These are phyloP conservation scores for Phymanthus crucifer DNA, from an alignment of 92 coral and sea anemone genomes.

Conservation along the genomic window DNA sequence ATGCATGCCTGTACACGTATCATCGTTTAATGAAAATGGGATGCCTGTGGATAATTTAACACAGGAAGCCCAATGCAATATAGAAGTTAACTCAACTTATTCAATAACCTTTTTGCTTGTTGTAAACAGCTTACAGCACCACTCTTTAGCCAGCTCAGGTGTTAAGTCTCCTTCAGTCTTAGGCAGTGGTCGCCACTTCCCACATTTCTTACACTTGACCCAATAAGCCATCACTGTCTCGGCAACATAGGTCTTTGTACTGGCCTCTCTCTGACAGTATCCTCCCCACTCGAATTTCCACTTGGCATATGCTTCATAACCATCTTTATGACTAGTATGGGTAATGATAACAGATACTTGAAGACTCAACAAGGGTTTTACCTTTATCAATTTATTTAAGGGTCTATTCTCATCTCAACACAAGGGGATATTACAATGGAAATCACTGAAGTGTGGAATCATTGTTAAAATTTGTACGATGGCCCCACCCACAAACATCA, in stretches of 20 bases:
- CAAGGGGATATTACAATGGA: too few relatives aligned
- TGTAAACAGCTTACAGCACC: slow-evolving; percentile 62
- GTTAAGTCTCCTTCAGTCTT: slow-evolving; percentile 60
- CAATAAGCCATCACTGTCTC: slow-evolving; percentile 88
- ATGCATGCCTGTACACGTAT: too few relatives aligned
- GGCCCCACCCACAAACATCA: too few relatives aligned
- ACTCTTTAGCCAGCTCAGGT: slow-evolving; percentile 55
- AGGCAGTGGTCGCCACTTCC: slow-evolving; percentile 79
- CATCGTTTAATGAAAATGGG: not conserved
- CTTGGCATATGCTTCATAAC: slow-evolving; percentile 78
- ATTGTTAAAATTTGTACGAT: too few relatives aligned
- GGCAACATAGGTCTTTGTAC: slow-evolving; percentile 78
- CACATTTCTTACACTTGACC: slow-evolving; percentile 81
- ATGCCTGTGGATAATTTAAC: not conserved
- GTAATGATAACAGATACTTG: not conserved
- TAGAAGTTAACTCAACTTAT: not conserved
- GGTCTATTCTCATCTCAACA: too few relatives aligned
- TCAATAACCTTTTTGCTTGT: slow-evolving; percentile 30
- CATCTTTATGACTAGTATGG: slow-evolving; percentile 84
- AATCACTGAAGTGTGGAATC: too few relatives aligned
- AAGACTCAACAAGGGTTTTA: not conserved
- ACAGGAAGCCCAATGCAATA: not conserved
- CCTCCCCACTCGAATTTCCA: slow-evolving; percentile 96
- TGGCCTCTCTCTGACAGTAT: slow-evolving; percentile 82
- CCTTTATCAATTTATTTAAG: too few relatives aligned